Percentiles rank a stretch among this genome's conserved stretches.
phyloP scores from a whole-genome alignment of 1,140 invertebrate species.

The Papilio polyxenes region DNA sequence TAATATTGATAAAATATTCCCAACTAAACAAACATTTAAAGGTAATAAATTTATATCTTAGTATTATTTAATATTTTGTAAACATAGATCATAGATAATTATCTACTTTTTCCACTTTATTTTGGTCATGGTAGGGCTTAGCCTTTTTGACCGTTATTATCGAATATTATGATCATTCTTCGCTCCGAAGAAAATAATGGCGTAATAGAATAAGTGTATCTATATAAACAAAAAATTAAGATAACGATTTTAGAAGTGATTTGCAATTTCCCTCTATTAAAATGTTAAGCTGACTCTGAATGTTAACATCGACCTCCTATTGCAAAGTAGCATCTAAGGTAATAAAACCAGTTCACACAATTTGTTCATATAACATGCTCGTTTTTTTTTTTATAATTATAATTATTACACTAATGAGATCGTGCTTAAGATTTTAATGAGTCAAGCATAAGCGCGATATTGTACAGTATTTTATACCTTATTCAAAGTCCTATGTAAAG shows the following conservation, averaged over 20 bases:
- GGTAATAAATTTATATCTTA: neutral
- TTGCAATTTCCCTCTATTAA: neutral
- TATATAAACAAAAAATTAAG: neutral
- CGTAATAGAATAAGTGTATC: neutral
- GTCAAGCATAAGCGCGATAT: neutral
- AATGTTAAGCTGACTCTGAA: neutral
- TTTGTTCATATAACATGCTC: neutral
- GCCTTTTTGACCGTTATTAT: neutral
- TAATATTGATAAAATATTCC: conserved; percentile 6
- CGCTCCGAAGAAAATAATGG: too few species aligned
- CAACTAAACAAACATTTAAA: neutral
- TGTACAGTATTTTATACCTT: neutral
- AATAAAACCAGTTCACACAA: neutral
- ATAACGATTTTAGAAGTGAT: too few species aligned
- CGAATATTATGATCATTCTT: neutral
- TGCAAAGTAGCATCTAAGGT: neutral
- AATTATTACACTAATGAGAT: neutral
- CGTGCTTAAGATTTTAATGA: neutral
- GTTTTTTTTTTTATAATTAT: neutral
- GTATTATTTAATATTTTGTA: neutral
- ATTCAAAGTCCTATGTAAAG: neutral
- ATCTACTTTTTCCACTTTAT: too few species aligned
- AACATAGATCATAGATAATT: neutral
- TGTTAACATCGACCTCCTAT: neutral
- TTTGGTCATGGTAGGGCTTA: neutral